Evolutionary conservation across 37 sponge, comb jelly and placozoan species (phyloP).

Genomic region (Crambe crambe): DNA sequence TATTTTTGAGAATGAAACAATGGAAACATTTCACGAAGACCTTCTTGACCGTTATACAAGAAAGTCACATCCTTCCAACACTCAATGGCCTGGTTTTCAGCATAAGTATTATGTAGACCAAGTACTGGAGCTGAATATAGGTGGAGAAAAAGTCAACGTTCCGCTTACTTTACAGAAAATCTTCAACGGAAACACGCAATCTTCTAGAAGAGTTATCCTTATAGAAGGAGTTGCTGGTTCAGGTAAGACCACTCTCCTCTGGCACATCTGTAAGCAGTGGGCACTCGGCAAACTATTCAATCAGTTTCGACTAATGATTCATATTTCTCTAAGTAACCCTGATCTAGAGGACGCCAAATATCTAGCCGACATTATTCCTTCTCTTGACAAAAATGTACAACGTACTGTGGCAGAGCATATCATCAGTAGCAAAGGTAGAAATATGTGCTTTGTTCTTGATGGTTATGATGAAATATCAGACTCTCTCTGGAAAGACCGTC

Average conservation of each 20-base stretch:
- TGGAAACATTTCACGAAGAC: background rate
- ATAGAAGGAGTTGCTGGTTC: background rate
- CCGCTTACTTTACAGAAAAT: too few relatives aligned
- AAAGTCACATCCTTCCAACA: background rate
- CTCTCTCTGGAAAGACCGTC: background rate
- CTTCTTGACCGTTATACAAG: background rate
- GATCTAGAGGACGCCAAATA: background rate
- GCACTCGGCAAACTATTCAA: background rate
- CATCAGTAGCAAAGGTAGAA: background rate
- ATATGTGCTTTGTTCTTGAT: background rate
- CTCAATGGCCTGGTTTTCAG: background rate
- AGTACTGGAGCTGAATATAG: too few relatives aligned
- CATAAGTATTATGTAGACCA: background rate
- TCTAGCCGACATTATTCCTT: background rate
- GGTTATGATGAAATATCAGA: background rate
- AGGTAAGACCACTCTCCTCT: background rate
- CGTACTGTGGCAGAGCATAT: background rate
- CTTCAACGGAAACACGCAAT: background rate
- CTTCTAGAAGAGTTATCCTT: background rate
- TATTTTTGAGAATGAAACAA: background rate
- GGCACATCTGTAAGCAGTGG: background rate
- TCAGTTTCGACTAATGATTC: background rate
- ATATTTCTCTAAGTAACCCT: background rate
- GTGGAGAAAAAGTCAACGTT: too few relatives aligned
- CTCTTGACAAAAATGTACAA: background rate